A percentile compares a stretch with the other conserved stretches of the same genome.
These are phyloP conservation scores for Polyploca ridens DNA, from an alignment of 2,888 invertebrate genomes.

Conservation along the genomic window DNA sequence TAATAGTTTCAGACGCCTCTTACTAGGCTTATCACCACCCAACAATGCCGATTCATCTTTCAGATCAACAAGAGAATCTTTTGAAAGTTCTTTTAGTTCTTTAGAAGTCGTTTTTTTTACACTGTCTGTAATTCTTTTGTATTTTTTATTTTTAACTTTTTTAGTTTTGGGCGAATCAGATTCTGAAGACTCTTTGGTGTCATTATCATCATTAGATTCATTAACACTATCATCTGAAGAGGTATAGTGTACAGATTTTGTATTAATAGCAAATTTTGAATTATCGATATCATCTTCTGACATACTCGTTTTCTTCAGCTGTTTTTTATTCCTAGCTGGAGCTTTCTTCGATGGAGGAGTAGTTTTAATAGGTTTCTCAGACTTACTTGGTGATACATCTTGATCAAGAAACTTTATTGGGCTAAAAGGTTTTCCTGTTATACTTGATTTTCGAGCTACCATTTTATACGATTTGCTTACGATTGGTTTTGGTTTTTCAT, in stretches of 20 bases:
- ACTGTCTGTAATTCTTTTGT: conserved; percentile 70
- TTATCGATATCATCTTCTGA: conserved; percentile 76
- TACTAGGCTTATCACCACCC: conserved; percentile 74
- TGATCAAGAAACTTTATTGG: conserved; percentile 74
- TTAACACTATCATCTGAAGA: conserved; percentile 77
- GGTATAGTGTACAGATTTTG: conserved; percentile 62
- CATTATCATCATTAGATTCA: conserved; percentile 77
- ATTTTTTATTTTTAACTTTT: conserved; percentile 72
- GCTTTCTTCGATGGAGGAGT: conserved; percentile 52
- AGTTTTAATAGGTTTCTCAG: conserved; percentile 45
- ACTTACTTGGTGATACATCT: conserved; percentile 51
- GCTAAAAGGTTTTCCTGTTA: conserved; percentile 80
- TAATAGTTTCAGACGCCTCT: conserved; percentile 84
- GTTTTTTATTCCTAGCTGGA: conserved; percentile 58
- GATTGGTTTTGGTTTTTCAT: conserved; percentile 71
- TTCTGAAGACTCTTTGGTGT: conserved; percentile 74
- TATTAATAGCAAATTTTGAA: conserved; percentile 73
- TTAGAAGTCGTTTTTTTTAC: conserved; percentile 69
- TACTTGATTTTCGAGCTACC: conserved; percentile 80
- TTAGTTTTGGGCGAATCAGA: conserved; percentile 68
- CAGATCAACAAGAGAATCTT: conserved; percentile 73
- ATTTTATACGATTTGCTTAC: conserved; percentile 81
- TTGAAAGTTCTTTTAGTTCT: conserved; percentile 76
- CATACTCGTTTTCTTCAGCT: conserved; percentile 55
- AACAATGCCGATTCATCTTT: conserved; percentile 67